A percentile compares a stretch with the other conserved stretches of the same genome.
These are phyloP conservation scores for Lacerta bilineata DNA, from an alignment of 2,797 vertebrate species.

Conservation along the genomic window DNA sequence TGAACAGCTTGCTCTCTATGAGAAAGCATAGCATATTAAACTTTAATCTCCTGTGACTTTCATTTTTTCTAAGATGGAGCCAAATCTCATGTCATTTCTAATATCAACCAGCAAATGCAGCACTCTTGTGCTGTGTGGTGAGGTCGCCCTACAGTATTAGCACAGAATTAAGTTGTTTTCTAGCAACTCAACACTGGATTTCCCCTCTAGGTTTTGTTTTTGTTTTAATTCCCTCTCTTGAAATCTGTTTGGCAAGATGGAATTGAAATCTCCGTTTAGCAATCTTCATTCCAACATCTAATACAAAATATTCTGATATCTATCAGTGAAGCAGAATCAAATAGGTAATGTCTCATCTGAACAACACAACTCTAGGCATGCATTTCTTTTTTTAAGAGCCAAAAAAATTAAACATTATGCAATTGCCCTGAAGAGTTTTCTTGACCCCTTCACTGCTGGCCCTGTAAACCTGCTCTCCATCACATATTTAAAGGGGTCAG, in stretches of 20 bases:
- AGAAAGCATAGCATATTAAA: background rate
- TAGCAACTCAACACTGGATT: background rate
- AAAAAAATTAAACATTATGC: background rate
- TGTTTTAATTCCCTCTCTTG: background rate
- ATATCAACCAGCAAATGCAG: background rate
- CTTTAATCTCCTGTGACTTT: background rate
- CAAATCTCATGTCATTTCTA: background rate
- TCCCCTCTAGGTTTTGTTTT: background rate
- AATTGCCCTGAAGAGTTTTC: conserved; percentile 30
- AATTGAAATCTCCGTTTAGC: background rate
- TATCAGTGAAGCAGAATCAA: background rate
- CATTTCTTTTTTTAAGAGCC: background rate
- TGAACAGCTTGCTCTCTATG: background rate
- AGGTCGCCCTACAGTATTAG: background rate
- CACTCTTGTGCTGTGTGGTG: background rate
- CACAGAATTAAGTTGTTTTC: background rate
- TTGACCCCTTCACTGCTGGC: conserved; percentile 1
- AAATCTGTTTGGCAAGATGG: background rate
- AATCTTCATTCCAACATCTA: background rate
- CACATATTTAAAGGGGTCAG: conserved; percentile 16
- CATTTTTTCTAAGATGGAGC: conserved; percentile 24
- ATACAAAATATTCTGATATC: background rate
- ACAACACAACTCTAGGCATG: background rate
- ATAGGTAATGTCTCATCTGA: background rate
- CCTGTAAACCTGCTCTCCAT: background rate